Evolutionary conservation across 2,888 invertebrate species (phyloP).

Genomic region (Mystacides longicornis): DNA sequence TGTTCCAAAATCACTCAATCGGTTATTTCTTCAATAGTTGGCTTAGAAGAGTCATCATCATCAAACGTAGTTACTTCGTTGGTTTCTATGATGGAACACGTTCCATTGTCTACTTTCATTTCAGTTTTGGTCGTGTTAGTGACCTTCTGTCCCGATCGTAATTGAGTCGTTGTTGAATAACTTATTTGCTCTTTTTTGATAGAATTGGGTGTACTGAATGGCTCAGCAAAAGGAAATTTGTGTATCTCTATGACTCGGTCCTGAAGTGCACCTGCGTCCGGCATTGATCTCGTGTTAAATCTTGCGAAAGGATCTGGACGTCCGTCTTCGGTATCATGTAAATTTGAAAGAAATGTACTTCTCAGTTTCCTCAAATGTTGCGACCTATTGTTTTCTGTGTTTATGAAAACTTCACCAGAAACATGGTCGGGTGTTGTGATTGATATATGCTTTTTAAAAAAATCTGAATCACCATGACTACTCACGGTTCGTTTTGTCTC

Average conservation of each 20-base stretch:
- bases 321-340: constrained; percentile 3
- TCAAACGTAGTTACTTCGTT: not conserved
- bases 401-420: constrained; percentile 7
- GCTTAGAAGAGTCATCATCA: not conserved
- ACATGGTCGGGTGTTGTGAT: constrained; percentile 10
- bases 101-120: not conserved
- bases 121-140: constrained; percentile 6
- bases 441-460: constrained; percentile 6
- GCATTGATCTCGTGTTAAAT: constrained; percentile 12
- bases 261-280: constrained; percentile 34
- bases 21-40: not conserved
- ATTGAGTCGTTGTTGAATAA: constrained; percentile 12
- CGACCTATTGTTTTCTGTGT: constrained; percentile 8
- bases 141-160: constrained; percentile 6
- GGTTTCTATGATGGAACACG: constrained; percentile 1
- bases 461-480: constrained; percentile 8
- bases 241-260: constrained; percentile 49
- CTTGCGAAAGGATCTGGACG: constrained; percentile 16
- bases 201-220: constrained; percentile 39
- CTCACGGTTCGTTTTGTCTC: constrained; percentile 7
- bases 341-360: constrained; percentile 11
- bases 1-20: not conserved
- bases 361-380: constrained; percentile 14
- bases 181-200: constrained; percentile 16
- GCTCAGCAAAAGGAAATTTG: constrained; percentile 48